Evolutionary conservation across 2,888 invertebrate species (phyloP), one percentile per base, ranked within the genome.

Genomic region (Latheticus oryzae): DNA sequence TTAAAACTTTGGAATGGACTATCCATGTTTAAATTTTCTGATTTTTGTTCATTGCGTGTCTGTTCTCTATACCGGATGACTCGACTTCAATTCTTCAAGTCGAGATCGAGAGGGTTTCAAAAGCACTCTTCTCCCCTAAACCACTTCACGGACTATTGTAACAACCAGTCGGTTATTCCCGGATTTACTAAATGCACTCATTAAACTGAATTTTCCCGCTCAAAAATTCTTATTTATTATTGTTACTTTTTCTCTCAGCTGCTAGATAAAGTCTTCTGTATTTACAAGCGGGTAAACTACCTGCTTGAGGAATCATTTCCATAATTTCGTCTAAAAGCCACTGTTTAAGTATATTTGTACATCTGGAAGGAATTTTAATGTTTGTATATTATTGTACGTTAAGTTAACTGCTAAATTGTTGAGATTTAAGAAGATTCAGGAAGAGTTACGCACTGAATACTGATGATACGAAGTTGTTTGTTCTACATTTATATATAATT

Each of bases 291-390:
- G 23, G 16, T 42, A 13, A 19, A 21, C 56, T 65, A 66, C 66
- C 64, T 66, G 64, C 60, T 30, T 51, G 51, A 58, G 37, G 38
- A 43, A 43, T 33, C 28, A 64, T 66, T 63, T 66, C 64, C 63
- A 66, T 66, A 66, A 66, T 64, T 64, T 63, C 52, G 57, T 55
- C 61, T 63, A 66, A 66, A 61, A 63, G 66, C 64, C 64, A 60
- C 62, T 62, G 66, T 66, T 66, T 66, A 63, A 61, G 45, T 54
- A 11, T 63, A 63, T 63, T 63, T 61, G 57, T 62, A 59, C 56
- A 50, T 51, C 48, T 61, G 64, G 58, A 54, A 45, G 50, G 66
- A 66, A 62, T 66, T 38, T 56, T 48, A 61, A 66, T 64, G 64
- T 55, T 52, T 54, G 43, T 38, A 57, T 60, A 59, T 58, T 61